A percentile compares a stretch with the other conserved stretches of the same genome.
phyloP scores from a whole-genome alignment of 2,888 invertebrate species.

The Aleiodes leptofemur region DNA sequence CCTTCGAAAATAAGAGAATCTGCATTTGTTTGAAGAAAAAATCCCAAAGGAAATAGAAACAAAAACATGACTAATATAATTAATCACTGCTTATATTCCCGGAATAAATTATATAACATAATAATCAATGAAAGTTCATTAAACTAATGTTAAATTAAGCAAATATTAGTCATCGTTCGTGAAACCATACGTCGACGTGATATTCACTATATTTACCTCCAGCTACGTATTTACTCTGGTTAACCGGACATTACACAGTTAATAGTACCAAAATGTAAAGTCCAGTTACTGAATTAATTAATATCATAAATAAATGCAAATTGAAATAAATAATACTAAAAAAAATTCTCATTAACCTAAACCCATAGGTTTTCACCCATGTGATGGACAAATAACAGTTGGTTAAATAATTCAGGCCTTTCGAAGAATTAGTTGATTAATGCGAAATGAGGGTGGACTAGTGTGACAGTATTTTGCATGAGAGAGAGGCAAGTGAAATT shows the following conservation, averaged over 20 bases:
- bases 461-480: slow-evolving; percentile 44
- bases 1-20: too few relatives aligned
- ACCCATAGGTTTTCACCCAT: background rate
- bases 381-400: background rate
- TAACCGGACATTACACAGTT: background rate
- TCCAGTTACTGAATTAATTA: background rate
- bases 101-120: too few relatives aligned
- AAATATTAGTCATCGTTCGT: background rate
- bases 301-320: slow-evolving; percentile 11
- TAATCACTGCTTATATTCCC: too few relatives aligned
- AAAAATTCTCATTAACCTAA: background rate
- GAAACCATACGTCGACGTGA: background rate
- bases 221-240: slow-evolving; percentile 8
- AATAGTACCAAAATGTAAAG: background rate
- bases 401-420: background rate
- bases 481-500: slow-evolving; percentile 44
- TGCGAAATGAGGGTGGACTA: slow-evolving; percentile 36
- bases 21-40: too few relatives aligned
- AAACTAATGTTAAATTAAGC: too few relatives aligned
- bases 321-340: background rate
- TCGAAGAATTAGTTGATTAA: slow-evolving; percentile 14
- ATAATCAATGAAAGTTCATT: too few relatives aligned
- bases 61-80: too few relatives aligned
- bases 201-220: slow-evolving; percentile 3
- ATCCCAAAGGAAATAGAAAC: too few relatives aligned